Percentiles rank a stretch among this genome's conserved stretches.
phyloP scores from a whole-genome alignment of 2,888 invertebrate species.

The Notodonta ziczac region DNA sequence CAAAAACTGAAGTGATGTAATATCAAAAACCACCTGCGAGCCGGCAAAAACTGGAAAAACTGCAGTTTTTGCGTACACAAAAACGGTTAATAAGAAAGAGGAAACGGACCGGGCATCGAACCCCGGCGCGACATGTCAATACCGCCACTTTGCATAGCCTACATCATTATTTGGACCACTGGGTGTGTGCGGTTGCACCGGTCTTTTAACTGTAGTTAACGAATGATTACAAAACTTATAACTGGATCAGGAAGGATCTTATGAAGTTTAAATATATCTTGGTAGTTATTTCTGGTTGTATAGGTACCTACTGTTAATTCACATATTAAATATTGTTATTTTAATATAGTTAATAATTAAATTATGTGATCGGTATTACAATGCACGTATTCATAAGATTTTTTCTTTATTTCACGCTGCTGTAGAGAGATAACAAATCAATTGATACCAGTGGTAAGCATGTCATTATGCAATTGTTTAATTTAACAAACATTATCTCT shows the following conservation, averaged over 20 bases:
- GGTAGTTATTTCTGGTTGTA: too few relatives aligned
- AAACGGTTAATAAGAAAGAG: conserved; percentile 64
- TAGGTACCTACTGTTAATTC: too few relatives aligned
- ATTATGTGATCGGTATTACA: too few relatives aligned
- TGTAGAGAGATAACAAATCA: too few relatives aligned
- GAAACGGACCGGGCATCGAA: conserved; percentile 71
- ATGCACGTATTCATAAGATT: too few relatives aligned
- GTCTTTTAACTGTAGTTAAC: conserved; percentile 17
- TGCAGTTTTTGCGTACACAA: conserved; percentile 48
- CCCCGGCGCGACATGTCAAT: conserved; percentile 73
- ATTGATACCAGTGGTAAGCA: too few relatives aligned
- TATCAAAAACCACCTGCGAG: conserved; percentile 38
- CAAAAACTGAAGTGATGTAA: conserved; percentile 29
- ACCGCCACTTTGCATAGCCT: conserved; percentile 73
- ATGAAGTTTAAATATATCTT: too few relatives aligned
- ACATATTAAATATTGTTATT: too few relatives aligned
- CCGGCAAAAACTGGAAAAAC: conserved; percentile 34
- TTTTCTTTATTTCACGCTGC: too few relatives aligned
- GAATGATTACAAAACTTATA: not conserved
- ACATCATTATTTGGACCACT: conserved; percentile 71
- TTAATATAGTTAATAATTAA: too few relatives aligned
- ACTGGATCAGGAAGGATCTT: not conserved
- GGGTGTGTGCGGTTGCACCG: conserved; percentile 20
- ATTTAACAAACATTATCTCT: too few relatives aligned
- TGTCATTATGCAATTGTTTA: too few relatives aligned